Evolutionary conservation across 1,140 invertebrate genomes (phyloP).

Genomic region (Melanaphis sacchari): DNA sequence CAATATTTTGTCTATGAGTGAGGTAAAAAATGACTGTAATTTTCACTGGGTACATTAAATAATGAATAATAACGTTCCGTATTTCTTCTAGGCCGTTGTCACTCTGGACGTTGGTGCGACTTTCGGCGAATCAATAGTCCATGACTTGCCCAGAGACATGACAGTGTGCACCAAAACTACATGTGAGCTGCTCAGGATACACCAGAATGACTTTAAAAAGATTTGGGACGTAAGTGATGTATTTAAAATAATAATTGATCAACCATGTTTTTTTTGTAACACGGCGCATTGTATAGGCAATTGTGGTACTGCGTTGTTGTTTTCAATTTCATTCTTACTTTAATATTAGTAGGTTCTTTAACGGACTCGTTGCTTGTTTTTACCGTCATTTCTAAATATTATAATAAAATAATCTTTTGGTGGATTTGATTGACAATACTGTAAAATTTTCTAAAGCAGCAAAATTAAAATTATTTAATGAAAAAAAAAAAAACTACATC

Average conservation of each 20-base stretch:
- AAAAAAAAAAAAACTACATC: neutral
- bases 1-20: neutral
- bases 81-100: constrained; percentile 65
- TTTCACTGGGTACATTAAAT: neutral
- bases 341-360: too few species aligned
- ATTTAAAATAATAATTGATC: neutral
- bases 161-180: constrained; percentile 78
- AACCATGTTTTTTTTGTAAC: neutral
- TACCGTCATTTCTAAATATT: neutral
- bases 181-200: constrained; percentile 77
- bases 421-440: neutral
- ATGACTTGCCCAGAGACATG: constrained; percentile 74
- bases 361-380: neutral
- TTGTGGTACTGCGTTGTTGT: neutral
- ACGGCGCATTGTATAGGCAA: constrained; percentile 34
- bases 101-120: constrained; percentile 75
- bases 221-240: constrained; percentile 75
- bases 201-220: constrained; percentile 77
- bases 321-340: neutral
- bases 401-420: neutral
- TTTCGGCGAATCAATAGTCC: constrained; percentile 78
- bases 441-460: neutral
- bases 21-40: neutral
- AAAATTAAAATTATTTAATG: neutral
- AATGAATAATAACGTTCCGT: neutral